Evolutionary conservation across 2,113 vertebrate species (phyloP).

Genomic region (Pontoporia blainvillei): DNA sequence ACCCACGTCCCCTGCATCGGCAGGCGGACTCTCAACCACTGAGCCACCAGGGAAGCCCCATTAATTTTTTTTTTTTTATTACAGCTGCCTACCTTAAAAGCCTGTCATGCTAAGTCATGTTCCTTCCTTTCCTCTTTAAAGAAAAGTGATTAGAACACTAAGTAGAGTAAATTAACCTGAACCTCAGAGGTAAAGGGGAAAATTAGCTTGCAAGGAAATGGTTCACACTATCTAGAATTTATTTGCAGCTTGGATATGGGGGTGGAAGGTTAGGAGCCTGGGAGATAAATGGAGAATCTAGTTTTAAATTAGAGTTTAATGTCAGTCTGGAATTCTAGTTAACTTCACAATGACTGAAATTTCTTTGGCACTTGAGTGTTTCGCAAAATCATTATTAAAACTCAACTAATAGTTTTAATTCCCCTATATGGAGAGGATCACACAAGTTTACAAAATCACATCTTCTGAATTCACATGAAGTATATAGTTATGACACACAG

Average conservation of each 20-base stretch:
- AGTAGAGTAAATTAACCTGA: conserved; percentile 38
- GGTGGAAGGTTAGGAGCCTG: background rate
- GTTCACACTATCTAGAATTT: conserved; percentile 21
- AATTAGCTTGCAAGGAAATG: conserved; percentile 33
- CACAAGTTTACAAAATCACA: background rate
- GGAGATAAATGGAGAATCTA: conserved; percentile 20
- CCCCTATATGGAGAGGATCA: background rate
- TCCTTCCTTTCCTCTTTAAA: conserved; percentile 40
- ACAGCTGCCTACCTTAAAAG: background rate
- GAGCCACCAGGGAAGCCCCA: too few relatives aligned
- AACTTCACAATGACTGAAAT: conserved; percentile 23
- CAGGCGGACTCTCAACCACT: too few relatives aligned
- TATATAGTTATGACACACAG: background rate
- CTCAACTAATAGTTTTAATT: background rate
- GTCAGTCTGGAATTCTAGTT: conserved; percentile 15
- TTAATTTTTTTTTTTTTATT: background rate
- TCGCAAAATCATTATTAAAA: conserved; percentile 8
- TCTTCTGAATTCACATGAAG: background rate
- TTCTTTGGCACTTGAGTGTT: background rate
- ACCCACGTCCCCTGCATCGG: too few relatives aligned
- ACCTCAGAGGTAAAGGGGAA: conserved; percentile 26
- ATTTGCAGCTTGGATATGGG: background rate
- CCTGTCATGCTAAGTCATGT: background rate
- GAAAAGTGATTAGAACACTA: conserved; percentile 48
- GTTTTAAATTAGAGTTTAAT: conserved; percentile 46